Conservation (phyloP, 2,888 invertebrate species). For the Ennomos quercinarius region DNA sequence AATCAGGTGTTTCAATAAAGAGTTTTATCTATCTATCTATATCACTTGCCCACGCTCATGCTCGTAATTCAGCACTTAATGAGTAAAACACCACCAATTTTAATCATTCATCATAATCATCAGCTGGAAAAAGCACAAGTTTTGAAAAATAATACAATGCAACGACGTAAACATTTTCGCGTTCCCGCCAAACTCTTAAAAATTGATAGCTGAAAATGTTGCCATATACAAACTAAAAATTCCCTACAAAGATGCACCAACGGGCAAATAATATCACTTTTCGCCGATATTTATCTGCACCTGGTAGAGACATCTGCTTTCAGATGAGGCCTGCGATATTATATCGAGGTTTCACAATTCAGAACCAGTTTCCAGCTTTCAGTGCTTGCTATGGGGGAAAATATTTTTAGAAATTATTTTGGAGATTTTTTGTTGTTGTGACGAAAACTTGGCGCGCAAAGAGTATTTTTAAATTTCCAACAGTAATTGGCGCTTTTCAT, state of each 20-base stretch:
- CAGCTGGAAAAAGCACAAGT: too few species aligned
- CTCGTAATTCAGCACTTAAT: too few species aligned
- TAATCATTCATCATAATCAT: too few species aligned
- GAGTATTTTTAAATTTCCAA: neutral
- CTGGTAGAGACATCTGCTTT: constrained; percentile 45
- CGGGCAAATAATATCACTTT: constrained; percentile 46
- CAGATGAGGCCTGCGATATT: constrained; percentile 45
- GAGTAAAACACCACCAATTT: too few species aligned
- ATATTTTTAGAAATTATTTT: neutral
- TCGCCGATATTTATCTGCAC: constrained; percentile 46
- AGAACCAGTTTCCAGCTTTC: constrained; percentile 17
- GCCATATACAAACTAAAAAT: constrained; percentile 6
- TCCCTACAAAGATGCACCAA: constrained; percentile 31
- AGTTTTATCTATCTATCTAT: too few species aligned
- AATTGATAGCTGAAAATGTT: neutral
- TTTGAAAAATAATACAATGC: too few species aligned
- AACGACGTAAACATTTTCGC: too few species aligned
- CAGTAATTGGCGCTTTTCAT: neutral
- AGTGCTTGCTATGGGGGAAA: constrained; percentile 3
- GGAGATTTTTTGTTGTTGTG: too few species aligned
- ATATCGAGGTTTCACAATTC: constrained; percentile 32
- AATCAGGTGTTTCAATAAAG: too few species aligned
- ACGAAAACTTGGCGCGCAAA: too few species aligned
- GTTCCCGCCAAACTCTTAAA: too few species aligned
- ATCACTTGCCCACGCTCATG: too few species aligned